Conservation (phyloP, 2,888 invertebrate genomes). For the Drosophila histrio region DNA sequence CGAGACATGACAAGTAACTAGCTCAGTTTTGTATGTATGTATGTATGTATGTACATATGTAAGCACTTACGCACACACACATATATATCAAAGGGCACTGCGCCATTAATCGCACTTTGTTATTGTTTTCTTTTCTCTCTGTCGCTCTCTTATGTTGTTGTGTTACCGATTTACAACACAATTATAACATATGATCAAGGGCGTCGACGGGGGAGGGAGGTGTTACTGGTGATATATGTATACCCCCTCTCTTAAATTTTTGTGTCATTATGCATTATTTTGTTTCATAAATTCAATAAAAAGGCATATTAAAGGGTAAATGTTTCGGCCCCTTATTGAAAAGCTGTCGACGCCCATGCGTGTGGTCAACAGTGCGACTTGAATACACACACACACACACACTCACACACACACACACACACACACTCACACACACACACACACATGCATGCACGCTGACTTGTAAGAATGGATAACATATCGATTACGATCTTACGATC, state of each 20-base stretch:
- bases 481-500: constrained; percentile 33
- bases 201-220: too few species aligned
- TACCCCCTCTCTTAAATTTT: too few species aligned
- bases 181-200: constrained; percentile 22
- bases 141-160: not conserved
- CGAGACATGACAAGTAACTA: constrained; percentile 21
- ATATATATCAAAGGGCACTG: constrained; percentile 53
- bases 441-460: not conserved
- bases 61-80: not conserved
- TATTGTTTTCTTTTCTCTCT: constrained; percentile 14
- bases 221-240: too few species aligned
- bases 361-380: not conserved
- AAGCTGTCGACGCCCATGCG: too few species aligned
- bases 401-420: not conserved
- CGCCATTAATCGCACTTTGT: constrained; percentile 39
- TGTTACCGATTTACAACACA: constrained; percentile 11
- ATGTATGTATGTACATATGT: too few species aligned
- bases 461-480: constrained; percentile 13
- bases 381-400: not conserved
- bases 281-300: too few species aligned
- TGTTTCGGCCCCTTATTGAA: too few species aligned
- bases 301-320: too few species aligned
- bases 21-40: too few species aligned
- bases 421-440: not conserved
- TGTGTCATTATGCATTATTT: too few species aligned